These are phyloP conservation scores for Beris chalybata DNA, from an alignment of 2,888 invertebrate species.

Conservation along the genomic window DNA sequence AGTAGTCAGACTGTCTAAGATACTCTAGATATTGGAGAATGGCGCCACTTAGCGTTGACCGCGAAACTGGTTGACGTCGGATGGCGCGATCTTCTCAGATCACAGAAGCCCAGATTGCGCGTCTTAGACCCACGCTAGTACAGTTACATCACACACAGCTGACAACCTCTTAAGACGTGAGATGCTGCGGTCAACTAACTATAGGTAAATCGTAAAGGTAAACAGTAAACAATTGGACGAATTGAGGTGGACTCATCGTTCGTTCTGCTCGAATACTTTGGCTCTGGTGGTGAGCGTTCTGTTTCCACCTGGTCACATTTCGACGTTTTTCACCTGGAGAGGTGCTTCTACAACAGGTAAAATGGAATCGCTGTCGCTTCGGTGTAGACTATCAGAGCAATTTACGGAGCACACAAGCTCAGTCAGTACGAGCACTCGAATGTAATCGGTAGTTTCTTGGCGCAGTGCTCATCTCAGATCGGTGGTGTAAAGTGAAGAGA, in stretches of 20 bases:
- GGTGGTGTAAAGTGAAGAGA: neutral
- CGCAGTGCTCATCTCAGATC: neutral
- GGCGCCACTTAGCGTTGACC: too few relatives aligned
- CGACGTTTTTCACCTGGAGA: neutral
- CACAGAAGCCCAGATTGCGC: too few relatives aligned
- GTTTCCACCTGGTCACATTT: constrained; percentile 13
- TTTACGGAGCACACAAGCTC: neutral
- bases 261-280: neutral
- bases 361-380: constrained; percentile 1
- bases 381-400: too few relatives aligned
- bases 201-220: constrained; percentile 13
- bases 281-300: neutral
- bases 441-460: constrained; percentile 10
- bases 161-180: too few relatives aligned
- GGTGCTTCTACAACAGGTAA: neutral
- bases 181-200: too few relatives aligned
- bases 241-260: constrained; percentile 3
- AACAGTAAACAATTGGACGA: constrained; percentile 8
- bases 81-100: too few relatives aligned
- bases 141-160: too few relatives aligned
- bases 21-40: too few relatives aligned
- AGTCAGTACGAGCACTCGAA: constrained; percentile 9
- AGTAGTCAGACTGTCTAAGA: too few relatives aligned
- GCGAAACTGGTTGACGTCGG: too few relatives aligned
- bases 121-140: too few relatives aligned